A percentile compares a stretch with the other conserved stretches of the same genome.
These are phyloP conservation scores for Montipora capitata DNA, from an alignment of 92 coral and sea anemone species.

Conservation along the genomic window DNA sequence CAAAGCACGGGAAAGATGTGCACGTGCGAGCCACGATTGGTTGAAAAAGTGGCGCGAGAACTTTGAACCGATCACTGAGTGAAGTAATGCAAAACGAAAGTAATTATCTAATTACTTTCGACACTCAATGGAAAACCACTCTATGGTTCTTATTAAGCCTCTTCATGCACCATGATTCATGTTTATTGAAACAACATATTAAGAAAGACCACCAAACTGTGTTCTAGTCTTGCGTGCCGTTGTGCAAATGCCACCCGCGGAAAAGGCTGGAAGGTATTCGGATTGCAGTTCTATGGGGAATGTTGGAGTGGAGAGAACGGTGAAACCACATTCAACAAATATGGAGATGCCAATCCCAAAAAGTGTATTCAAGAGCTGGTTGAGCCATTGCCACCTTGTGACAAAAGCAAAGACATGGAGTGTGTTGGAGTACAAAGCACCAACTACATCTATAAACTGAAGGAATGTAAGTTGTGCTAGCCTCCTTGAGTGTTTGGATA, in stretches of 20 bases:
- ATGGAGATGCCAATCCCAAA: conserved; percentile 54
- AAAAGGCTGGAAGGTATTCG: conserved; percentile 81
- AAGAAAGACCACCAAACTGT: background rate
- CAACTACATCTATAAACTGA: conserved; percentile 67
- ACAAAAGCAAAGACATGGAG: conserved; percentile 63
- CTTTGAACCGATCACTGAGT: too few species aligned
- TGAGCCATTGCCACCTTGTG: conserved; percentile 46
- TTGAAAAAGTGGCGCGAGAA: too few species aligned
- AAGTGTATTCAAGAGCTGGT: conserved; percentile 60
- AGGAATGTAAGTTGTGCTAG: conserved; percentile 49
- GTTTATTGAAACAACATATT: too few species aligned
- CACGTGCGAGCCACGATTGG: too few species aligned
- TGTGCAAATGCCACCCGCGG: conserved; percentile 70
- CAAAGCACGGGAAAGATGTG: too few species aligned
- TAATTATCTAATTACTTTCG: too few species aligned
- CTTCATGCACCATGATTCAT: too few species aligned
- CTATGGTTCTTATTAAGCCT: too few species aligned
- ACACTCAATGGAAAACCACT: too few species aligned
- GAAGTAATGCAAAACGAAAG: too few species aligned
- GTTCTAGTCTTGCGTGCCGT: conserved; percentile 72
- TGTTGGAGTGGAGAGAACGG: conserved; percentile 78
- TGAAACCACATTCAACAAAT: conserved; percentile 53
- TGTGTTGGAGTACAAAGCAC: conserved; percentile 65
- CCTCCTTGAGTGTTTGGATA: too few species aligned
- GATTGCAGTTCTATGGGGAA: conserved; percentile 71